A percentile compares a stretch with the other conserved stretches of the same genome.
phyloP scores from a whole-genome alignment of 2,797 vertebrate genomes.

The Crax fasciolata region DNA sequence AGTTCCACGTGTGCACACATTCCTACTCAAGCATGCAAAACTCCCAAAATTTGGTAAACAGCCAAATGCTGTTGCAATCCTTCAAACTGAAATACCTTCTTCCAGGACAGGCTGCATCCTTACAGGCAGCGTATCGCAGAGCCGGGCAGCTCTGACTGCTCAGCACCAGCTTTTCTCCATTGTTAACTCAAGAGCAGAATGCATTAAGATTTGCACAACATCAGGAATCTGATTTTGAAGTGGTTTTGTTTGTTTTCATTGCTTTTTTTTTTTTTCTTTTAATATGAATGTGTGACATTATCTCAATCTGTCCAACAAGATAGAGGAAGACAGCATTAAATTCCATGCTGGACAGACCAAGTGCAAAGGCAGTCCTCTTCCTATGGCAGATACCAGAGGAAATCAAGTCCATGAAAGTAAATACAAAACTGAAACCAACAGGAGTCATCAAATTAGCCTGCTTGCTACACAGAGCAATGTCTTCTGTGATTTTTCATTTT shows the following conservation, averaged over 20 bases:
- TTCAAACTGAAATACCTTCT: neutral
- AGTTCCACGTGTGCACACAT: rapidly evolving
- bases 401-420: slow-evolving; percentile 13
- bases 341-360: neutral
- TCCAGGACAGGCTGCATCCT: neutral
- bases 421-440: neutral
- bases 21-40: neutral
- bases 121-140: rapidly evolving
- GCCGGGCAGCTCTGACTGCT: neutral
- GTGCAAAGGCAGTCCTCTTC: neutral
- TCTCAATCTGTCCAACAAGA: neutral
- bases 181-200: neutral
- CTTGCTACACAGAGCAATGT: neutral
- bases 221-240: neutral
- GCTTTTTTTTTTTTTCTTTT: neutral
- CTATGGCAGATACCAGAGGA: neutral
- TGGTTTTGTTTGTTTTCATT: neutral
- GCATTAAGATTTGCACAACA: neutral
- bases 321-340: neutral
- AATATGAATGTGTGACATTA: neutral
- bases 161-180: neutral
- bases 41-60: neutral
- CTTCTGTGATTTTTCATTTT: neutral
- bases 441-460: neutral
- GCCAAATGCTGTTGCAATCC: neutral